A percentile compares a stretch with the other conserved stretches of the same genome.
Evolutionary conservation across 2,888 invertebrate species (phyloP).

Genomic region (Spisula solida): DNA sequence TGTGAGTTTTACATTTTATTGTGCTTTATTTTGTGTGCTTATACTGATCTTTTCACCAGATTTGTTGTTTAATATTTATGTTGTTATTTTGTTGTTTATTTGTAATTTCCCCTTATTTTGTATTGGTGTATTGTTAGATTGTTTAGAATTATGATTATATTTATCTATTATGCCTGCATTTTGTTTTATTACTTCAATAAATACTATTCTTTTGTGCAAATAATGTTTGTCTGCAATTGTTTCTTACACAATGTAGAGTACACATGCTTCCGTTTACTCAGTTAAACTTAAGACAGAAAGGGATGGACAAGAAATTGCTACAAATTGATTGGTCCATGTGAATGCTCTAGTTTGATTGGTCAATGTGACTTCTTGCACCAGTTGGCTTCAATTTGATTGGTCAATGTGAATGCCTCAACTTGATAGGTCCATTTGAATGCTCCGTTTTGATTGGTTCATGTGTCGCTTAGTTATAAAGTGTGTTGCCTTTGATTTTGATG

Average conservation of each 20-base stretch:
- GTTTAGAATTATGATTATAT: neutral
- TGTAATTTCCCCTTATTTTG: neutral
- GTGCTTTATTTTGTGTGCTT: conserved; percentile 6
- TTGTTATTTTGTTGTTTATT: neutral
- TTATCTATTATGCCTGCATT: neutral
- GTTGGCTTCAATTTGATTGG: neutral
- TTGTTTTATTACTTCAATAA: neutral
- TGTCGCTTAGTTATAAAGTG: neutral
- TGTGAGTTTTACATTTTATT: neutral
- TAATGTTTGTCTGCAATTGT: neutral
- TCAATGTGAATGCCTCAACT: neutral
- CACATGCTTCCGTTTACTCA: too few species aligned
- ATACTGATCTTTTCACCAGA: neutral
- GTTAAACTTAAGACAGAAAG: too few species aligned
- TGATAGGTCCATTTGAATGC: neutral
- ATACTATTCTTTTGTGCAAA: neutral
- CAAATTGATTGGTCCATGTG: too few species aligned
- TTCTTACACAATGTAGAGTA: neutral
- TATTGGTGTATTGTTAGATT: neutral
- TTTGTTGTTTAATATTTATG: conserved; percentile 13
- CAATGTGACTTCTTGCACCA: neutral
- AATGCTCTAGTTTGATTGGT: too few species aligned
- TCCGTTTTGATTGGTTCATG: neutral
- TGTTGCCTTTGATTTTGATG: neutral
- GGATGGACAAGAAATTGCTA: too few species aligned